A percentile compares a stretch with the other conserved stretches of the same genome.
Conservation (phyloP, 2,113 vertebrate genomes). For the Leuciscus idus region DNA sequence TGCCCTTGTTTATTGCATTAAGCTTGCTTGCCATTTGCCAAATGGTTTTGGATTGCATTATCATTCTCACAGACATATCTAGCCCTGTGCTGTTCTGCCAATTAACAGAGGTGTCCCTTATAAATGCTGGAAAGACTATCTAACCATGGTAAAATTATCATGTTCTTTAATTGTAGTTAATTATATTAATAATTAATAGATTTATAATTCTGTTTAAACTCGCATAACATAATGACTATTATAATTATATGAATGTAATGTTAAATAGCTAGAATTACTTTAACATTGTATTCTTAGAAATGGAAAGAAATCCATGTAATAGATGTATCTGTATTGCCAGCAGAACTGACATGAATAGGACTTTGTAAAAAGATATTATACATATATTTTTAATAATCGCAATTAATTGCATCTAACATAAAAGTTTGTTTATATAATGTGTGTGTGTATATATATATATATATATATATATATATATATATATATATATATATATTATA, state of each 20-base stretch:
- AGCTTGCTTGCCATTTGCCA: conserved; percentile 17
- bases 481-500: too few species aligned
- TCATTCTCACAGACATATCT: conserved; percentile 36
- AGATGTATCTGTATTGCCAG: too few species aligned
- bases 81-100: conserved; percentile 23
- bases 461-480: too few species aligned
- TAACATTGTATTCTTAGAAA: too few species aligned
- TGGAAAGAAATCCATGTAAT: too few species aligned
- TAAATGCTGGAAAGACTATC: conserved; percentile 3
- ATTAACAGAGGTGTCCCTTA: conserved; percentile 23
- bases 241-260: neutral
- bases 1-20: conserved; percentile 40
- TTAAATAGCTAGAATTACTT: too few species aligned
- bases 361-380: too few species aligned
- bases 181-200: neutral
- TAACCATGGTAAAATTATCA: neutral
- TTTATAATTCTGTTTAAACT: neutral
- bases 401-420: too few species aligned
- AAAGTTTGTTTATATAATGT: too few species aligned
- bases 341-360: too few species aligned
- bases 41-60: conserved; percentile 40
- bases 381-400: too few species aligned
- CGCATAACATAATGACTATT: neutral
- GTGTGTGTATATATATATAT: too few species aligned
- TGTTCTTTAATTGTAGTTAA: neutral